These are phyloP conservation scores for Chymomyza costata DNA, from an alignment of 1,140 invertebrate species.

Conservation along the genomic window DNA sequence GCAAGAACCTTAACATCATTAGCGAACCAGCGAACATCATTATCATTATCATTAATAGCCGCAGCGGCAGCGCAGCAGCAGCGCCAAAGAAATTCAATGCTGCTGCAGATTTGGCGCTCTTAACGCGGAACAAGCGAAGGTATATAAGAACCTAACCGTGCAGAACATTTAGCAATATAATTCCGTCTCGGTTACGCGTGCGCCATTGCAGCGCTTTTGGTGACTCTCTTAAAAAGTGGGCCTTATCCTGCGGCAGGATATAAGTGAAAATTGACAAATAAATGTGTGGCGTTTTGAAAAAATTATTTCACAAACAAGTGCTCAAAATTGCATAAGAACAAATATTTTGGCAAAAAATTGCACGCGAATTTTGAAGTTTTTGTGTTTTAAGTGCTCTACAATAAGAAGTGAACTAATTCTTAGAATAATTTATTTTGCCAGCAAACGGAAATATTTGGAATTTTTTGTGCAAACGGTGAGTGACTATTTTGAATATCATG, in stretches of 20 bases:
- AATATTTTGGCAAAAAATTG: no score
- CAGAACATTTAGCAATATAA: conserved; percentile 50
- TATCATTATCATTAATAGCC: conserved; percentile 44
- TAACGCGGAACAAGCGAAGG: conserved; percentile 43
- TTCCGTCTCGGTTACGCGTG: conserved; percentile 58
- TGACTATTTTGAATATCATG: not conserved
- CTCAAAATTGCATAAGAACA: conserved; percentile 10
- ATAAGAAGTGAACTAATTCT: no score
- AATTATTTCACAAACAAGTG: conserved; percentile 29
- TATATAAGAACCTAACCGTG: conserved; percentile 63
- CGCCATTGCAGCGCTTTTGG: conserved; percentile 33
- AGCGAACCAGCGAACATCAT: conserved; percentile 40
- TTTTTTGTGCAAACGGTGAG: conserved; percentile 2
- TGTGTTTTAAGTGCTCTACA: no score
- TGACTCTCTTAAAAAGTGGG: conserved; percentile 14
- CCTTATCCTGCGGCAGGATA: conserved; percentile 52
- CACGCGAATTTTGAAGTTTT: no score
- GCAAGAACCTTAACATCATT: conserved; percentile 29
- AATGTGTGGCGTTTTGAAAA: conserved; percentile 15
- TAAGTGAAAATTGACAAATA: conserved; percentile 26
- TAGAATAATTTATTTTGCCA: no score
- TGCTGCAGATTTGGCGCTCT: conserved; percentile 5
- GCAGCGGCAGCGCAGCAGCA: not conserved
- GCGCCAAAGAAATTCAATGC: conserved; percentile 55
- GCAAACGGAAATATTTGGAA: not conserved